Base-by-base conservation (phyloP, 23 tunicate genomes). In the Botrylloides violaceus region DNA sequence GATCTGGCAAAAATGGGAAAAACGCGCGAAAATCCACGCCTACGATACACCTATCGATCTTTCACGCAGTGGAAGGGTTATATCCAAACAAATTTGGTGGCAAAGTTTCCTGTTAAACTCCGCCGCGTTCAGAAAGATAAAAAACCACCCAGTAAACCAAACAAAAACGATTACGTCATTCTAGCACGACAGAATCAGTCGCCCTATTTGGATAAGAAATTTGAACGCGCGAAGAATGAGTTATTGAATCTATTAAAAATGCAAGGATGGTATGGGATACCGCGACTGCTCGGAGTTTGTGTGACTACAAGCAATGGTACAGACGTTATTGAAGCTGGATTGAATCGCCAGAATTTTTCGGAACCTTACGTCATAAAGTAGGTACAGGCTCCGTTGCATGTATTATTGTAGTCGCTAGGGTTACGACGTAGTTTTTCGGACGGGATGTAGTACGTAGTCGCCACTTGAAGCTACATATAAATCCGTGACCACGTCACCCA, bases 201-300 rank as follows among this genome's bases (percentile, higher is more conserved):
- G 23, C 73, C 22, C 3, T 66, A 66, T 38, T 36, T 66, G 20
- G 78, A 61, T 31, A 23, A 76, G 9, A 20, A 29, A 19, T 76
- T 66, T 31, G 66, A 59, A 59, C 64, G 24, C 22, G 73, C 73
- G 3, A 21, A 47, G 64, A 68, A 34, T 3, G 47, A 72, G 2
- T 30, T 84, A 20, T 50, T 53, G n/a, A 72, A 65, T 22, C 27
- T 78, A 9, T 21, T 84, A 22, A 72, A 47, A 32, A 72, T 70
- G 76, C 92, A 78, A 55, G 76, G 71, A 21, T 78, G 80, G 83
- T 81, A 81, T 49, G 83, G 83, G 9, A 59, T 84, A 33, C 92
- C 92, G 48, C 79, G 83, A 9, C 9, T 84, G 53, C 78, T 70
- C 59, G 92, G 79, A 15, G 79, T 43, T 28, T 84, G 92, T 31